Conservation (phyloP, 2,797 vertebrate species). For the Sparus aurata region DNA sequence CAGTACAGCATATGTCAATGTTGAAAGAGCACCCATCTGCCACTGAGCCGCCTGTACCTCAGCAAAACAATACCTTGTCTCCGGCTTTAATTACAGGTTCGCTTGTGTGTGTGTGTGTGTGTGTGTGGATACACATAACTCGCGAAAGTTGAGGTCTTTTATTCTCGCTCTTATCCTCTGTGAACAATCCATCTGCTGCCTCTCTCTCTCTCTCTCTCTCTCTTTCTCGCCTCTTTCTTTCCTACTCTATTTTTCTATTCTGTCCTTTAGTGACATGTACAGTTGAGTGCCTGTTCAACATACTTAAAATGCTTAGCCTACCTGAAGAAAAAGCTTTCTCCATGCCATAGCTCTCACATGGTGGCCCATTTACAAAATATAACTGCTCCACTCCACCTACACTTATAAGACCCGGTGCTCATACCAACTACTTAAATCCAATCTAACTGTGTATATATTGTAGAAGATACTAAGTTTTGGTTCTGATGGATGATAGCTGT, state of each 20-base stretch:
- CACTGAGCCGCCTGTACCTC: conserved; percentile 78
- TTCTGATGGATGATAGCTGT: conserved; percentile 5
- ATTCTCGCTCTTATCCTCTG: conserved; percentile 59
- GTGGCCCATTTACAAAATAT: conserved; percentile 52
- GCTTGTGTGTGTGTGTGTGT: conserved; percentile 69
- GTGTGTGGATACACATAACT: conserved; percentile 64
- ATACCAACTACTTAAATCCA: conserved; percentile 20
- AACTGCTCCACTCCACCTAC: conserved; percentile 31
- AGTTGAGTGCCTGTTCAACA: conserved; percentile 56
- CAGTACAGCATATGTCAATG: conserved; percentile 87
- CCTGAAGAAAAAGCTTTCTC: conserved; percentile 62
- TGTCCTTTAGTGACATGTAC: conserved; percentile 52
- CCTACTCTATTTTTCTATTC: neutral
- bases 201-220: conserved; percentile 9
- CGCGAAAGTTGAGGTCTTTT: conserved; percentile 74
- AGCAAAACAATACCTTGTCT: conserved; percentile 85
- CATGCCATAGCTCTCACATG: conserved; percentile 26
- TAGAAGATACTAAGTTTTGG: neutral
- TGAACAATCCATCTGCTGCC: conserved; percentile 76
- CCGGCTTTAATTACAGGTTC: conserved; percentile 90
- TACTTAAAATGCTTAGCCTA: conserved; percentile 55
- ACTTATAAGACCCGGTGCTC: neutral
- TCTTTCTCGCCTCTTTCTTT: conserved; percentile 11
- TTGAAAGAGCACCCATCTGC: conserved; percentile 89
- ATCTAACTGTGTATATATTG: neutral